phyloP scores from a whole-genome alignment of 2,113 vertebrate species.

The Amphiprion ocellaris region DNA sequence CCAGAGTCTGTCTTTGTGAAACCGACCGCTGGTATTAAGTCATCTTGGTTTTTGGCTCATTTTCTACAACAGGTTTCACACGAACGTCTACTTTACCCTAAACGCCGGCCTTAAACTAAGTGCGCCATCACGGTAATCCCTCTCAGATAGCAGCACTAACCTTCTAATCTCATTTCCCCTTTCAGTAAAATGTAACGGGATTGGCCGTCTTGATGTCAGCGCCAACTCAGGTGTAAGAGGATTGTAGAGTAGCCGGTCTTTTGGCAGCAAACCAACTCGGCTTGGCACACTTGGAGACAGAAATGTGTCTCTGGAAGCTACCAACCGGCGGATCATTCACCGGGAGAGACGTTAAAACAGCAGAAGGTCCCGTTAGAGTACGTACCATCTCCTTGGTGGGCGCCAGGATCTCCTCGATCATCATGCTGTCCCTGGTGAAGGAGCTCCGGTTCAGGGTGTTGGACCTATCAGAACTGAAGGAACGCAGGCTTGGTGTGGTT shows the following conservation, averaged over 20 bases:
- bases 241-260: constrained; percentile 34
- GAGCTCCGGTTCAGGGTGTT: constrained; percentile 99
- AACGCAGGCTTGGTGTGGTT: constrained; percentile 94
- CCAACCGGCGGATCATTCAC: constrained; percentile 4
- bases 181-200: constrained; percentile 55
- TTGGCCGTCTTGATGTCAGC: constrained; percentile 38
- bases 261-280: constrained; percentile 30
- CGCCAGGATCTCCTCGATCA: constrained; percentile 97
- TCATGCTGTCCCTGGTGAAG: constrained; percentile 97
- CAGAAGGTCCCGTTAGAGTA: background rate
- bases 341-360: background rate
- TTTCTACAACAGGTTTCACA: background rate
- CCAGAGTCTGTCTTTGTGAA: no score
- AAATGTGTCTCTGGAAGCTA: constrained; percentile 28
- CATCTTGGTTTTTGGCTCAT: no score
- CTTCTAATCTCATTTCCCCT: constrained; percentile 46
- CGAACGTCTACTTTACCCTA: background rate
- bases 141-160: constrained; percentile 11
- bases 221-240: constrained; percentile 59
- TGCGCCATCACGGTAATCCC: constrained; percentile 37
- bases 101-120: constrained; percentile 15
- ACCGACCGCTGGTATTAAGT: no score
- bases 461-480: constrained; percentile 99
- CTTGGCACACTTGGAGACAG: constrained; percentile 40
- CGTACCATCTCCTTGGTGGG: constrained; percentile 94